These are phyloP conservation scores for Eurosta solidaginis DNA, from an alignment of 1,140 invertebrate species.

Conservation along the genomic window DNA sequence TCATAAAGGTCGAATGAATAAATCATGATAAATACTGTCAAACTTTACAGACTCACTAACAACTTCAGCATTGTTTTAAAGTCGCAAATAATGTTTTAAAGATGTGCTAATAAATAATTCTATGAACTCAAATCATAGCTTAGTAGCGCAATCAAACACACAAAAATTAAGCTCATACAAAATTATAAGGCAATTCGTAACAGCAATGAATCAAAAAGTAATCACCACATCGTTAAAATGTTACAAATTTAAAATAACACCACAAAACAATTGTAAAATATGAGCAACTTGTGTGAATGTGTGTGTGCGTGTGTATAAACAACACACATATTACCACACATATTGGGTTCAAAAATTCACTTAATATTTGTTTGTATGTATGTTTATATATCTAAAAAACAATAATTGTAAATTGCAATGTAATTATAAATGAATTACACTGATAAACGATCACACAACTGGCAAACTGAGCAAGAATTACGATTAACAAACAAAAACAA, in stretches of 20 bases:
- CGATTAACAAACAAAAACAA: background rate
- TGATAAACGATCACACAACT: slow-evolving; percentile 14
- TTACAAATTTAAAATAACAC: background rate
- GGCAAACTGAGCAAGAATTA: slow-evolving; percentile 11
- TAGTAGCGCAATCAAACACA: too few relatives aligned
- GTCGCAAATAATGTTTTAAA: too few relatives aligned
- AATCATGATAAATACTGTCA: too few relatives aligned
- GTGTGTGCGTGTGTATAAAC: background rate
- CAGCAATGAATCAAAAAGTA: background rate
- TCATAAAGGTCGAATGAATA: too few relatives aligned
- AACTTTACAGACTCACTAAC: too few relatives aligned
- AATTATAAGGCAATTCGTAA: background rate
- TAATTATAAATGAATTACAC: slow-evolving; percentile 23
- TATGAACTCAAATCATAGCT: too few relatives aligned
- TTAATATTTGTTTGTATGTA: background rate
- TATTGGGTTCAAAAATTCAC: background rate
- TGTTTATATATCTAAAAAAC: background rate
- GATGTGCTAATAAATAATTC: too few relatives aligned
- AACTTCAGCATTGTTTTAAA: too few relatives aligned
- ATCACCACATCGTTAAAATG: slow-evolving; percentile 25
- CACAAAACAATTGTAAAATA: slow-evolving; percentile 1
- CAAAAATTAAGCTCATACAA: too few relatives aligned
- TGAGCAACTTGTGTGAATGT: background rate
- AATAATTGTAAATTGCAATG: slow-evolving; percentile 23
- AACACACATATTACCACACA: background rate